phyloP scores from a whole-genome alignment of 2,888 invertebrate genomes.

The Candidula unifasciata region DNA sequence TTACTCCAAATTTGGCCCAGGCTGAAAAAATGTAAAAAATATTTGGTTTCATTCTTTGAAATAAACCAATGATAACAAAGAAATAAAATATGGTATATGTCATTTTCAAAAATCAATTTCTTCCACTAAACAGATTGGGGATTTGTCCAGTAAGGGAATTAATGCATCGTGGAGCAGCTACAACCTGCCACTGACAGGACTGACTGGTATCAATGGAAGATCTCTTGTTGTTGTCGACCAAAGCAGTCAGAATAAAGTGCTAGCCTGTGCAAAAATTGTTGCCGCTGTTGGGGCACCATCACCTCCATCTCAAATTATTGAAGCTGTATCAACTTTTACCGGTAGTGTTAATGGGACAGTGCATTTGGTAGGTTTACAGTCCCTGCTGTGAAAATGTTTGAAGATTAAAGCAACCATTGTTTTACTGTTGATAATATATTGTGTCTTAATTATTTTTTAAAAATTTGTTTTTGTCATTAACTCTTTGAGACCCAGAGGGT shows the following conservation, averaged over 20 bases:
- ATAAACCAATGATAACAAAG: neutral
- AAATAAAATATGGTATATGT: neutral
- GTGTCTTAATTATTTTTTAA: too few relatives aligned
- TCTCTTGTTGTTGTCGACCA: conserved; percentile 83
- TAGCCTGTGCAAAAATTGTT: conserved; percentile 74
- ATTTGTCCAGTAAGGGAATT: neutral
- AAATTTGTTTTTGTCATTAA: too few relatives aligned
- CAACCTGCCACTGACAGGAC: conserved; percentile 89
- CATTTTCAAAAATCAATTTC: neutral
- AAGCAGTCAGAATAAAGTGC: conserved; percentile 79
- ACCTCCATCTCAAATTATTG: conserved; percentile 76
- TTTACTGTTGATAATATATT: too few relatives aligned
- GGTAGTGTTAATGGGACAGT: conserved; percentile 89
- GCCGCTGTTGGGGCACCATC: conserved; percentile 24
- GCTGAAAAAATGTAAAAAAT: too few relatives aligned
- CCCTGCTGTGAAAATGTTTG: too few relatives aligned
- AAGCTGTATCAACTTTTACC: conserved; percentile 90
- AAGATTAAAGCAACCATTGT: too few relatives aligned
- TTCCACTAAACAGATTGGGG: neutral
- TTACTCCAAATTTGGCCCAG: too few relatives aligned
- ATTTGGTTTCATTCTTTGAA: neutral
- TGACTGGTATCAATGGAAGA: conserved; percentile 87
- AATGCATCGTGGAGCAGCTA: neutral
- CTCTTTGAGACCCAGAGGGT: too few relatives aligned
- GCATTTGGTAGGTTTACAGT: conserved; percentile 83